Conservation (phyloP, 1,140 invertebrate genomes). For the Papilio polyxenes region DNA sequence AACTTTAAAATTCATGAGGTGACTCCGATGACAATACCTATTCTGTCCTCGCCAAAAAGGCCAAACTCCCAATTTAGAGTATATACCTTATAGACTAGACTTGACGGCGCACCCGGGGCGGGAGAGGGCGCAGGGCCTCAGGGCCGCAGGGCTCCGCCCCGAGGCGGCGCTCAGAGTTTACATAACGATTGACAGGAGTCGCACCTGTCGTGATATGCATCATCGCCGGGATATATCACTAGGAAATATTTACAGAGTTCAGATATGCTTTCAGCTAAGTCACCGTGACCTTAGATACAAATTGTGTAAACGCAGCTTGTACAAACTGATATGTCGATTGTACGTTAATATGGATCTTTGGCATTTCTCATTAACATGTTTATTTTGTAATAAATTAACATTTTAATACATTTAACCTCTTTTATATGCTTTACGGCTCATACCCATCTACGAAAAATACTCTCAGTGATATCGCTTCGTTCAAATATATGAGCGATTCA, state of each 20-base stretch:
- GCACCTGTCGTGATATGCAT: constrained; percentile 73
- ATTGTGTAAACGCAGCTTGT: constrained; percentile 47
- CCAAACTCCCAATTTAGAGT: constrained; percentile 38
- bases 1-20: constrained; percentile 62
- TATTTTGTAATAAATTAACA: constrained; percentile 40
- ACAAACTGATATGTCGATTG: constrained; percentile 45
- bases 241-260: constrained; percentile 62
- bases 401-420: constrained; percentile 34
- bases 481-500: neutral
- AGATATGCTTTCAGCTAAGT: constrained; percentile 53
- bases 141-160: too few relatives aligned
- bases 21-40: constrained; percentile 55
- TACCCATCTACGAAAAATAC: constrained; percentile 9
- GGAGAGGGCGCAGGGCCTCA: too few relatives aligned
- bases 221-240: constrained; percentile 78
- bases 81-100: constrained; percentile 29
- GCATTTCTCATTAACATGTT: constrained; percentile 38
- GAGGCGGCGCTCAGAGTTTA: constrained; percentile 47
- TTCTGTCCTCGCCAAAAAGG: constrained; percentile 40
- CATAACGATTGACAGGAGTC: constrained; percentile 64
- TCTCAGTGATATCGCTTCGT: neutral
- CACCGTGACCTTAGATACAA: constrained; percentile 41
- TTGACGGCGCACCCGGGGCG: constrained; percentile 37
- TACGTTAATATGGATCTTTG: constrained; percentile 36
- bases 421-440: constrained; percentile 26